Evolutionary conservation across 2,888 invertebrate species (phyloP), one percentile per base, ranked within the genome.

Genomic region (Noctua comes): DNA sequence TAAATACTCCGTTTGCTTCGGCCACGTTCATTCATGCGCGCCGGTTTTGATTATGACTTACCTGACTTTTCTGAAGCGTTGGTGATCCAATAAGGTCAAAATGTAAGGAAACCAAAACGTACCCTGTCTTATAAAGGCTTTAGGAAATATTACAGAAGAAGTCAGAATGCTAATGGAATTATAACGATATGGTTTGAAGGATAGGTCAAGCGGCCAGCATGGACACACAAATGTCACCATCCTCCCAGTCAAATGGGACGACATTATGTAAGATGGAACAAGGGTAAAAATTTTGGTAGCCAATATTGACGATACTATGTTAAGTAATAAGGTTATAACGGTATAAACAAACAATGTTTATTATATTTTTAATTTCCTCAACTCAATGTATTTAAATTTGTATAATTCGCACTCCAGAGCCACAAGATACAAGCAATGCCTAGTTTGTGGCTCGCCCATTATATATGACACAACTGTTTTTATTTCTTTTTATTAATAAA

Each of bases 191-290:
- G 69, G 68, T 66, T 65, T 64, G 84, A 54, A 68, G 65, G 68
- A 91, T 89, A 92, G 91, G 92, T 93, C 93, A 92, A 92, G 86
- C 89, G 91, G 91, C 86, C 90, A 83, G 87, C 79, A 79, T 78
- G 80, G 73, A 86, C 86, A 84, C 87, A 89, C 46, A 82, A 88
- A 86, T 84, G 79, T 77, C 83, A 82, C 66, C 64, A 43, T 80
- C 68, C 69, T 80, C 70, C 69, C 72, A 88, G 64, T 65, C 76
- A 62, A 80, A 79, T 84, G 51, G 65, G 71, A 87, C 31, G 46
- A 59, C 16, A 11, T 80, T 71, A 85, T 82, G n/a, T 21, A 16
- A 73, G 59, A 80, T 75, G 21, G 48, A 0, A 27, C 6, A 62
- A 11, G 31, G 21, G 4, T 10, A 31, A 31, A 24, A 0, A 43